Evolutionary conservation across 2,797 vertebrate species (phyloP).

Genomic region (Margarornis squamiger): DNA sequence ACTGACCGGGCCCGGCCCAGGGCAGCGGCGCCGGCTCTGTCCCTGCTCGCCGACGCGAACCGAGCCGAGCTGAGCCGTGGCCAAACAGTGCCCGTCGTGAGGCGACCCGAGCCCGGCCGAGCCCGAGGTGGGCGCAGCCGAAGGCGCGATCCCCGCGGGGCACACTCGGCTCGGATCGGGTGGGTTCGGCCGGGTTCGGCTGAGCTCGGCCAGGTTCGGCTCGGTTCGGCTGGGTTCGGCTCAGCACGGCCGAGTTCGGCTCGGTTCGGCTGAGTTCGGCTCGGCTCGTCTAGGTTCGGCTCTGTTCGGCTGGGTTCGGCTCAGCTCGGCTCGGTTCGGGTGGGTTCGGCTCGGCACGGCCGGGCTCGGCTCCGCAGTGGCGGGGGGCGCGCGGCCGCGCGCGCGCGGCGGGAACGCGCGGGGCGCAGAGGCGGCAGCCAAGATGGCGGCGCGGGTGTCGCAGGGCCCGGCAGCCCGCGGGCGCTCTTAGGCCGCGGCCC

Average conservation of each 20-base stretch:
- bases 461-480: conserved; percentile 51
- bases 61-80: not conserved
- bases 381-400: not conserved
- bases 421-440: conserved; percentile 36
- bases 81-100: not conserved
- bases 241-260: too few relatives aligned
- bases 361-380: not conserved
- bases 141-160: not conserved
- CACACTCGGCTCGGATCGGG: not conserved
- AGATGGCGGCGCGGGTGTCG: conserved; percentile 69
- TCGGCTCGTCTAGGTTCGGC: not conserved
- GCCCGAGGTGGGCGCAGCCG: not conserved
- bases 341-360: not conserved
- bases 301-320: not conserved
- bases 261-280: not conserved
- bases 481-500: conserved; percentile 23
- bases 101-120: not conserved
- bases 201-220: not conserved
- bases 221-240: not conserved
- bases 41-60: too few relatives aligned
- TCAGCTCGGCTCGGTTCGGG: not conserved
- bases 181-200: not conserved
- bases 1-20: not conserved
- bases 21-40: not conserved
- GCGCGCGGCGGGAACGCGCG: not conserved